Conservation (phyloP, 2,113 vertebrate species). For the Acinonyx jubatus region DNA sequence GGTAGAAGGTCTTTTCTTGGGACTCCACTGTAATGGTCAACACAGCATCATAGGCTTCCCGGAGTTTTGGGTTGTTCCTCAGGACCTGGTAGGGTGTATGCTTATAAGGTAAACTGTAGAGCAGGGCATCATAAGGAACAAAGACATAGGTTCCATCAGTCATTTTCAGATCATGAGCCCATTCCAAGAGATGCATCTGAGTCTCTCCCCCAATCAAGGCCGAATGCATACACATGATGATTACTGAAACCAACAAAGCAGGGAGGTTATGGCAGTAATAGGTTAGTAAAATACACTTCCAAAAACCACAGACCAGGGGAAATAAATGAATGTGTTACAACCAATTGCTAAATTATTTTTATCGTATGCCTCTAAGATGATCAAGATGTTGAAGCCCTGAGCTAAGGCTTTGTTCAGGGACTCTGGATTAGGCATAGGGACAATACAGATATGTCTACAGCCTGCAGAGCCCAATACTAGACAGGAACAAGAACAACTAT, state of each 20-base stretch:
- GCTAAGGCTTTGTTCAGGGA: not conserved
- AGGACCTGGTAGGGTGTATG: slow-evolving; percentile 88
- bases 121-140: slow-evolving; percentile 91
- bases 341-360: slow-evolving; percentile 34
- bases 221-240: slow-evolving; percentile 96
- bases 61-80: slow-evolving; percentile 87
- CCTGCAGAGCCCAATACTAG: not conserved
- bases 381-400: slow-evolving; percentile 21
- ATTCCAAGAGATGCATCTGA: slow-evolving; percentile 89
- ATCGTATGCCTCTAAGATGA: not conserved
- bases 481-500: not conserved
- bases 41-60: slow-evolving; percentile 92
- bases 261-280: not conserved
- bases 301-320: not conserved
- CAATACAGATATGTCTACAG: not conserved
- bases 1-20: slow-evolving; percentile 89
- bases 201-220: slow-evolving; percentile 90
- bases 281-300: slow-evolving; percentile 5
- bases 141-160: slow-evolving; percentile 92
- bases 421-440: not conserved
- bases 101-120: slow-evolving; percentile 93
- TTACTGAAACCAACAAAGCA: slow-evolving; percentile 85
- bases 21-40: slow-evolving; percentile 93
- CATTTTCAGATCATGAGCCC: slow-evolving; percentile 91
- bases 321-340: slow-evolving; percentile 24